Base-by-base conservation (phyloP, 2,888 invertebrate species). In the Cheilosia pagana region DNA sequence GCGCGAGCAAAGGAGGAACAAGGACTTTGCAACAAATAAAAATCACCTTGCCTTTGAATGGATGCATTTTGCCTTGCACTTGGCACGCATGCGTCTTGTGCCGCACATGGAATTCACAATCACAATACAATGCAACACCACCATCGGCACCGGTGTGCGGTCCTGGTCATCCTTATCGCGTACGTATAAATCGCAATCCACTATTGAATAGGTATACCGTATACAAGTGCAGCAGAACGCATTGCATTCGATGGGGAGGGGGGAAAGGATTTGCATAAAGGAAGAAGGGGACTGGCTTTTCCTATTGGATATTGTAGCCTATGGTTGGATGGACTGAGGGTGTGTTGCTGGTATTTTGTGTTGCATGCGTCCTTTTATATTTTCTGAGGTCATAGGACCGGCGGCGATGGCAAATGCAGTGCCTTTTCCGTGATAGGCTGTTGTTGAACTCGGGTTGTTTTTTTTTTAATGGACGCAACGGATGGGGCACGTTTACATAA, bases 71-170 rank as follows among this genome's bases (percentile, higher is more conserved):
- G 19, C 31, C 74, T 65, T 75, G 79, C 75, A 79, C 75, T 79
- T 79, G 83, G 79, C 83, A 85, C 83, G 83, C 83, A 85, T 79
- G 83, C 83, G 83, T 48, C 83, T 79, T 70, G 70, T 85, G 79
- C 63, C 62, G 16, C 21, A 67, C 50, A 71, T 50, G 31, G 45
- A 23, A 19, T 45, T 14, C 2, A 43, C 16, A 43, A 7, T 14
- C 2, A 43, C 16, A 43, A 7, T 43, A 23, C 4, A 45, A 12
- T 48, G 23, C 65, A 67, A 23, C 41, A 35, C 16, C 57, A 1
- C 57, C 48, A 5, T 3, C 43, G 16, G 14, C 35, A n/a, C n/a
- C n/a, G n/a, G n/a, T n/a, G n/a, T n/a, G n/a, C n/a, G n/a, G n/a
- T n/a, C n/a, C 12, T 43, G n/a, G n/a, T 43, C 43, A 16, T 43